These are phyloP conservation scores for Eumerus sabulonum DNA, from an alignment of 2,888 invertebrate species.

Conservation along the genomic window DNA sequence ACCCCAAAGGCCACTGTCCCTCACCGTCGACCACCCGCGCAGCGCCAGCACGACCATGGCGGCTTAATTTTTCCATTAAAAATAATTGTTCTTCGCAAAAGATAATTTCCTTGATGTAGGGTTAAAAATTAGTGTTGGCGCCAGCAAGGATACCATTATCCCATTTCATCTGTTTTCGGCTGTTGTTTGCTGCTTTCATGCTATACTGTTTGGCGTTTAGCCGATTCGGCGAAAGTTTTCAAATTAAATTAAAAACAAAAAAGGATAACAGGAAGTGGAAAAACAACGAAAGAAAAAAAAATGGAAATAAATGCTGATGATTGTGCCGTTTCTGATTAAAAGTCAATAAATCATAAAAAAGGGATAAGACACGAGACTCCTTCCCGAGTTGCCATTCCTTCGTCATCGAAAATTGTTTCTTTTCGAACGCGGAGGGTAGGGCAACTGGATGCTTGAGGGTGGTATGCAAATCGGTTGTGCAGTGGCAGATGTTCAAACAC, in stretches of 20 bases:
- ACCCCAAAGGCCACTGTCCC: conserved; percentile 30
- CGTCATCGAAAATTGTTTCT: not conserved
- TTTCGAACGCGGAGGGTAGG: not conserved
- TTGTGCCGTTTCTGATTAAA: conserved; percentile 67
- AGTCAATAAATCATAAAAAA: conserved; percentile 68
- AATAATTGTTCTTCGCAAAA: conserved; percentile 68
- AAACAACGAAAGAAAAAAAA: too few species aligned
- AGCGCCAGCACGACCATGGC: conserved; percentile 8
- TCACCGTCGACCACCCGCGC: not conserved
- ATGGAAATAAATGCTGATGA: conserved; percentile 63
- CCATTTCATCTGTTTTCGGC: conserved; percentile 55
- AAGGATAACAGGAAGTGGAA: not conserved
- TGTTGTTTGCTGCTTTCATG: conserved; percentile 21
- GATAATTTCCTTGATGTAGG: conserved; percentile 68
- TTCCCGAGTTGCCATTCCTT: conserved; percentile 3
- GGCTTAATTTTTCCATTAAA: conserved; percentile 67
- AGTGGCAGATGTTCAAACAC: conserved; percentile 43
- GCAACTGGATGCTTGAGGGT: conserved; percentile 17
- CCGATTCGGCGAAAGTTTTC: conserved; percentile 63
- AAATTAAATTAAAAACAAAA: conserved; percentile 65
- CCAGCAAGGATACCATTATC: conserved; percentile 64
- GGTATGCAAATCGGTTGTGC: conserved; percentile 32
- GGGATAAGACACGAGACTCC: conserved; percentile 47
- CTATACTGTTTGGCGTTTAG: conserved; percentile 47
- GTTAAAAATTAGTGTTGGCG: conserved; percentile 67